Evolutionary conservation across 2,113 vertebrate species (phyloP).

Genomic region (Pagrus major): DNA sequence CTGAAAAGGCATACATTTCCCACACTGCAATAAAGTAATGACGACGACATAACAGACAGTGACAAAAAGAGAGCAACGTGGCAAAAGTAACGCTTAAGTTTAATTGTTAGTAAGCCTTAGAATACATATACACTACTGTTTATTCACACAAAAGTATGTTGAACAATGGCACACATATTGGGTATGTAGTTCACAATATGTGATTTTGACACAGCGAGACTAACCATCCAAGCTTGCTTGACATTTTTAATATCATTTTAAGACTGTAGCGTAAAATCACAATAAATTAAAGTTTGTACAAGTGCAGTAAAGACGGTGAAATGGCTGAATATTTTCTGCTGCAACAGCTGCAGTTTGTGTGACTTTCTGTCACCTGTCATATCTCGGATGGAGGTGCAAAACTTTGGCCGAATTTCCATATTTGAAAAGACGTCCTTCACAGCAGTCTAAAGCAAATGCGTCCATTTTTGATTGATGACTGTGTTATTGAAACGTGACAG

Average conservation of each 20-base stretch:
- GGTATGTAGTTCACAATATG: too few species aligned
- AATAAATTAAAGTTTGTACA: background rate
- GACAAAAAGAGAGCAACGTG: too few species aligned
- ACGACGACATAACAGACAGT: too few species aligned
- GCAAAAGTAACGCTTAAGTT: too few species aligned
- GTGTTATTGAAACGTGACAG: constrained; percentile 49
- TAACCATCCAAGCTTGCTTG: background rate
- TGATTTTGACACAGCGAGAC: background rate
- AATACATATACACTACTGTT: too few species aligned
- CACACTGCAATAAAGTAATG: too few species aligned
- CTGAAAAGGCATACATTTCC: too few species aligned
- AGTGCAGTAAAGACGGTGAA: background rate
- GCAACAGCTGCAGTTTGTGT: background rate
- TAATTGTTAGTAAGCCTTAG: too few species aligned
- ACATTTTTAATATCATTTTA: background rate
- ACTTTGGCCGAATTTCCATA: background rate
- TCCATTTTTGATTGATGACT: constrained; percentile 32
- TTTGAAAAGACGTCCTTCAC: constrained; percentile 12
- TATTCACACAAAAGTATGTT: too few species aligned
- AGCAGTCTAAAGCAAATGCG: background rate
- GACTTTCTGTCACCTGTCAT: background rate
- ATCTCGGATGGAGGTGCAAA: background rate
- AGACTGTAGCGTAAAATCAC: background rate
- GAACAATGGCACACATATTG: too few species aligned
- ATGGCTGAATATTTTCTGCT: background rate